Base-by-base conservation (phyloP, 2,113 vertebrate genomes). In the Aptenodytes patagonicus region DNA sequence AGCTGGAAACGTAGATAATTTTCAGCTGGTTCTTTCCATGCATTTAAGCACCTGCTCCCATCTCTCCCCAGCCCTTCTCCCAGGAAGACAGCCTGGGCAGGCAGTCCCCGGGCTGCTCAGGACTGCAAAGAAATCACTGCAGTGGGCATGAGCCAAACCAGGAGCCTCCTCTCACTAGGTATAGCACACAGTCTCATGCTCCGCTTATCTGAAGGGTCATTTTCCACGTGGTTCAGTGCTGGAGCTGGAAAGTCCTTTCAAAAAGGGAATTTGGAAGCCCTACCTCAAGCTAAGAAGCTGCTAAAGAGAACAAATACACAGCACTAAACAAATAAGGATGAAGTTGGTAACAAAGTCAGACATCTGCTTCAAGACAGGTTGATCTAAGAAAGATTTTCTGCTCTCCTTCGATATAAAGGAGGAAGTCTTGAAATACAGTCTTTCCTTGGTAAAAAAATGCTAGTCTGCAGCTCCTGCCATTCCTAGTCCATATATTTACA, bases 401-500 rank as follows among this genome's bases (percentile, higher is more conserved):
- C 72, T 89, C 10, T 73, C 51, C 51, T 87, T 93, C 7, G 10
- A n/a, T 75, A 78, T 60, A 82, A 70, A 81, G 57, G 14, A 61
- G 34, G 38, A 89, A 91, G 22, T 66, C 26, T 42, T 94, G 90
- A 96, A 97, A 87, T 75, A 71, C 4, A 78, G 78, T 75, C 64
- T 84, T 91, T 52, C 40, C 72, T 52, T 36, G 17, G 36, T 58
- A 46, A 26, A 87, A 87, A 81, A 66, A 87, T 7, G 25, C 77
- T 47, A 51, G 38, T 60, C 49, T 95, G 73, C 77, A 76, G 82
- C 69, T 90, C 46, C 73, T 90, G 87, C 52, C 51, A 46, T 75
- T 81, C 85, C 29, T 46, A 64, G 78, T 61, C 70, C 62, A 72
- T 95, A 93, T 93, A 92, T 97, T 95, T 72, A 72, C 82, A 47